Conservation (phyloP, 1,140 invertebrate species). For the Sitobion miscanthi region DNA sequence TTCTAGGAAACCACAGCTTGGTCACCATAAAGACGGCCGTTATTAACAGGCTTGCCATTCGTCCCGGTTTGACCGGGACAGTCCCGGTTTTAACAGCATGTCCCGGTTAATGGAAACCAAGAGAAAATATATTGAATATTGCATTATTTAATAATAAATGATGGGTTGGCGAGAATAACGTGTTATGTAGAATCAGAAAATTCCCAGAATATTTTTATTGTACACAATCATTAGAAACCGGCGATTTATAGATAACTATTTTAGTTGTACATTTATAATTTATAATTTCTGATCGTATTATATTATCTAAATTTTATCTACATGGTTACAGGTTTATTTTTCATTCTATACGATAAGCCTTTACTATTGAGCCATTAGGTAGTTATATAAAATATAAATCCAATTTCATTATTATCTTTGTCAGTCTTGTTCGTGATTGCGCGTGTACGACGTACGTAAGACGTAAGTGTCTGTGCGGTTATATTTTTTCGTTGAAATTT, state of each 20-base stretch:
- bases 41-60: neutral
- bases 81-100: neutral
- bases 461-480: too few species aligned
- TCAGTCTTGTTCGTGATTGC: neutral
- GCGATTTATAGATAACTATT: too few species aligned
- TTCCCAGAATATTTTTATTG: too few species aligned
- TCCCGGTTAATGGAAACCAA: neutral
- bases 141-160: neutral
- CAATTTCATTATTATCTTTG: neutral
- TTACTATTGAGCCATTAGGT: too few species aligned
- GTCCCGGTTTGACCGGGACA: neutral
- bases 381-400: too few species aligned
- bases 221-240: neutral
- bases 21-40: constrained; percentile 31
- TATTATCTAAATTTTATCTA: too few species aligned
- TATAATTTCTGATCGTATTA: too few species aligned
- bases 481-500: neutral
- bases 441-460: neutral
- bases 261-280: too few species aligned
- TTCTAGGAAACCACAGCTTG: constrained; percentile 20
- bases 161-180: neutral
- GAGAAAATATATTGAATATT: neutral
- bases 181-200: too few species aligned
- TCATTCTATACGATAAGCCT: too few species aligned
- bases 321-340: too few species aligned